Conservation (phyloP, 2,888 invertebrate species). For the Cordylochernes scorpioides region DNA sequence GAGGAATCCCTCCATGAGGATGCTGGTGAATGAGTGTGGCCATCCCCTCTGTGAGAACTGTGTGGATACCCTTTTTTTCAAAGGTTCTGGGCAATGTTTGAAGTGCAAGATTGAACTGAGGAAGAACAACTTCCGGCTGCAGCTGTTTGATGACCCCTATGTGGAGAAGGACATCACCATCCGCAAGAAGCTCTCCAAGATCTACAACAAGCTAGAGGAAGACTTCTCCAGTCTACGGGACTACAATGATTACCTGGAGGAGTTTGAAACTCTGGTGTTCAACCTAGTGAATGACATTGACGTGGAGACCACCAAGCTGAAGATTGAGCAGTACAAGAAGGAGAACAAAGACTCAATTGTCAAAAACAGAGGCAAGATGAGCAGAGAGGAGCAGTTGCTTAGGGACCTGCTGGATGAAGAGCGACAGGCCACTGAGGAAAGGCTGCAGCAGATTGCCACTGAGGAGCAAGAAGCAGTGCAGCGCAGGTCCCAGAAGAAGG, state of each 20-base stretch:
- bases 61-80: slow-evolving; percentile 77
- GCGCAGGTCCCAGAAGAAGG: slow-evolving; percentile 40
- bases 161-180: slow-evolving; percentile 96
- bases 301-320: slow-evolving; percentile 57
- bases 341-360: slow-evolving; percentile 38
- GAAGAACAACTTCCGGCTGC: slow-evolving; percentile 59
- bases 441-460: slow-evolving; percentile 32
- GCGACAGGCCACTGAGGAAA: slow-evolving; percentile 37
- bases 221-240: slow-evolving; percentile 58
- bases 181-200: slow-evolving; percentile 50
- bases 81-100: slow-evolving; percentile 85
- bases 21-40: slow-evolving; percentile 95
- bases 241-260: slow-evolving; percentile 88
- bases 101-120: slow-evolving; percentile 68
- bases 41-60: slow-evolving; percentile 93
- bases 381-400: slow-evolving; percentile 53
- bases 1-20: slow-evolving; percentile 75
- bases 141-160: slow-evolving; percentile 69
- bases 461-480: slow-evolving; percentile 16
- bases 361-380: slow-evolving; percentile 24
- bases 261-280: slow-evolving; percentile 67
- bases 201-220: slow-evolving; percentile 81
- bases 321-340: slow-evolving; percentile 64
- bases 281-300: slow-evolving; percentile 73
- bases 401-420: slow-evolving; percentile 46